Percentiles rank a stretch among this genome's conserved stretches.
Conservation (phyloP, 1,140 invertebrate genomes). For the Contarinia nasturtii region DNA sequence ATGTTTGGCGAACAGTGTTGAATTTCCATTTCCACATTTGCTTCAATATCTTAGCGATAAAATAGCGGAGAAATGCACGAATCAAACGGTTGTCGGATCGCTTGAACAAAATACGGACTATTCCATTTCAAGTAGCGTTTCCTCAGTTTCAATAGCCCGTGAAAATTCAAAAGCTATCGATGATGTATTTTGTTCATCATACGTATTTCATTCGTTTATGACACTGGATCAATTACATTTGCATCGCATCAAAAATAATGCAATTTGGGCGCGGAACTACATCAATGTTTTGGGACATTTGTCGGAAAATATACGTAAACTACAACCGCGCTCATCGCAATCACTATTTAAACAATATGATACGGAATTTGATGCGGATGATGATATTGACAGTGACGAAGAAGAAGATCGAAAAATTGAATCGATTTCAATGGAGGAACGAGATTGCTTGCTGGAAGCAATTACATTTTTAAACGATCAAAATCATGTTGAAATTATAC, state of each 20-base stretch:
- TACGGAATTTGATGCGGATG: constrained; percentile 4
- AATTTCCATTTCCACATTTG: constrained; percentile 31
- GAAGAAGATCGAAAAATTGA: constrained; percentile 20
- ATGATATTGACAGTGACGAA: constrained; percentile 11
- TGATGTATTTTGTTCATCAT: constrained; percentile 11
- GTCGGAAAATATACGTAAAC: constrained; percentile 25
- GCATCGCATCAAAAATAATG: constrained; percentile 25
- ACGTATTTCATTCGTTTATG: constrained; percentile 40
- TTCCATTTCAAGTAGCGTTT: background rate
- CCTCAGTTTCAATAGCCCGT: too few species aligned
- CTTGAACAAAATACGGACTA: background rate
- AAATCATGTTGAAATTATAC: constrained; percentile 37
- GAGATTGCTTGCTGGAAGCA: constrained; percentile 27
- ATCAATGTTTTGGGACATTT: constrained; percentile 19
- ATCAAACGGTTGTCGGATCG: background rate
- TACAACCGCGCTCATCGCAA: background rate
- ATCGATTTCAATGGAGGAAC: constrained; percentile 22
- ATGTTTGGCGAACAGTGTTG: constrained; percentile 24
- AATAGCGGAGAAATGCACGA: background rate
- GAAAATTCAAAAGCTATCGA: background rate
- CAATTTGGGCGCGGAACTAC: constrained; percentile 13
- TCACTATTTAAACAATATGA: background rate
- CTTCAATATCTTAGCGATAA: constrained; percentile 11
- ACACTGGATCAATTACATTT: constrained; percentile 41
- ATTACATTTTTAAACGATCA: constrained; percentile 44